phyloP scores from a whole-genome alignment of 1,140 invertebrate genomes.

The Bombus impatiens region DNA sequence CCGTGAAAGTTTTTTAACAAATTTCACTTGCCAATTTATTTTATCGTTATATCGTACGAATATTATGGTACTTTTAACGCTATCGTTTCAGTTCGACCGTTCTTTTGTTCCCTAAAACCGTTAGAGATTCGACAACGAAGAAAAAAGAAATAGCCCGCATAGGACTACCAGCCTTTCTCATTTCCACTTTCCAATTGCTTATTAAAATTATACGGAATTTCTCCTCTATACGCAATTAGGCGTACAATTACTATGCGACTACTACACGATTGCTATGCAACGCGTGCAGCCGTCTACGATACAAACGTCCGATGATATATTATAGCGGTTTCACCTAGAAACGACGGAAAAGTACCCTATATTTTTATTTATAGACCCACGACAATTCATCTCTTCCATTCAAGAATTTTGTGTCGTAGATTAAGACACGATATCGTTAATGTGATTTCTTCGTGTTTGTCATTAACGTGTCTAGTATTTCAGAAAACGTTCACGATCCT shows the following conservation, averaged over 20 bases:
- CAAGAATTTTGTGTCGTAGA: too few species aligned
- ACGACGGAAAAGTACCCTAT: background rate
- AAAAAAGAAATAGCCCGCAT: background rate
- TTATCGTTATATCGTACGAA: too few species aligned
- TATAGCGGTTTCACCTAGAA: constrained; percentile 9
- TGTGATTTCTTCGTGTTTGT: too few species aligned
- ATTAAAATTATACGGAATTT: constrained; percentile 7
- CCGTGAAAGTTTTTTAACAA: too few species aligned
- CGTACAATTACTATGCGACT: constrained; percentile 2
- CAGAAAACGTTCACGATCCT: too few species aligned
- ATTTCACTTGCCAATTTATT: too few species aligned
- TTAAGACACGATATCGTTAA: too few species aligned
- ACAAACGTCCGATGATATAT: background rate
- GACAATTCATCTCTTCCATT: background rate
- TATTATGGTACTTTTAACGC: background rate
- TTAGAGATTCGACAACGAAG: background rate
- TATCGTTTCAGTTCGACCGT: background rate
- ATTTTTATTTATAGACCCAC: background rate
- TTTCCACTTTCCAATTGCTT: constrained; percentile 35
- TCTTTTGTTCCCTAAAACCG: too few species aligned
- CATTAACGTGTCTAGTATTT: too few species aligned
- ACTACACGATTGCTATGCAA: constrained; percentile 5
- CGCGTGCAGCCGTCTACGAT: background rate
- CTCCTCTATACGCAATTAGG: constrained; percentile 18
- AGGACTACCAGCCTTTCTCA: background rate